These are phyloP conservation scores for Plumapathes pennacea DNA, from an alignment of 92 coral and sea anemone species.

Conservation along the genomic window DNA sequence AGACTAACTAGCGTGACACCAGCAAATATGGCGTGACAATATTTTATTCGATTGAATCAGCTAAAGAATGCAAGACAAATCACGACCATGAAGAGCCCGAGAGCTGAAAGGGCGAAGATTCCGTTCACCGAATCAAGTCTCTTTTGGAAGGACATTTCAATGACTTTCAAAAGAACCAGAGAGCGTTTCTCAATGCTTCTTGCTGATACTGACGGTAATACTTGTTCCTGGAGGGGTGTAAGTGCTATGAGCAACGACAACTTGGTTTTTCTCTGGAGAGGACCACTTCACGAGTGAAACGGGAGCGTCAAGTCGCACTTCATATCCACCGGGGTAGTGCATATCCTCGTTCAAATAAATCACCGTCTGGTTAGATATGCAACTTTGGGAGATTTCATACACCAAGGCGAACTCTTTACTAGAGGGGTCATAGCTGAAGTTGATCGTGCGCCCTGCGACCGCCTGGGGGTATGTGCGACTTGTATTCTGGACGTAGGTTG, in stretches of 20 bases:
- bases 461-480: constrained; percentile 93
- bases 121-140: too few relatives aligned
- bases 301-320: constrained; percentile 67
- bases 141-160: too few relatives aligned
- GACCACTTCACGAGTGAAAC: constrained; percentile 76
- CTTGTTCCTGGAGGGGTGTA: constrained; percentile 34
- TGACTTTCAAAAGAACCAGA: too few relatives aligned
- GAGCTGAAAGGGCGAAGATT: too few relatives aligned
- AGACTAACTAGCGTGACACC: too few relatives aligned
- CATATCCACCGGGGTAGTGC: constrained; percentile 70
- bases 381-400: constrained; percentile 61
- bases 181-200: too few relatives aligned
- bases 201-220: constrained; percentile 24
- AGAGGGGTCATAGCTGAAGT: constrained; percentile 59
- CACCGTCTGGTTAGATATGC: constrained; percentile 67
- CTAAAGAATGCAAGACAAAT: too few relatives aligned
- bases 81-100: too few relatives aligned
- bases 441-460: constrained; percentile 85
- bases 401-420: constrained; percentile 64
- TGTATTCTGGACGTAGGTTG: constrained; percentile 71
- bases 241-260: constrained; percentile 55
- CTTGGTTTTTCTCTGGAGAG: constrained; percentile 38
- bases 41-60: too few relatives aligned
- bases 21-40: too few relatives aligned
- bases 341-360: constrained; percentile 72